phyloP scores from a whole-genome alignment of 2,888 invertebrate species.

The Drosophila sordidula region DNA sequence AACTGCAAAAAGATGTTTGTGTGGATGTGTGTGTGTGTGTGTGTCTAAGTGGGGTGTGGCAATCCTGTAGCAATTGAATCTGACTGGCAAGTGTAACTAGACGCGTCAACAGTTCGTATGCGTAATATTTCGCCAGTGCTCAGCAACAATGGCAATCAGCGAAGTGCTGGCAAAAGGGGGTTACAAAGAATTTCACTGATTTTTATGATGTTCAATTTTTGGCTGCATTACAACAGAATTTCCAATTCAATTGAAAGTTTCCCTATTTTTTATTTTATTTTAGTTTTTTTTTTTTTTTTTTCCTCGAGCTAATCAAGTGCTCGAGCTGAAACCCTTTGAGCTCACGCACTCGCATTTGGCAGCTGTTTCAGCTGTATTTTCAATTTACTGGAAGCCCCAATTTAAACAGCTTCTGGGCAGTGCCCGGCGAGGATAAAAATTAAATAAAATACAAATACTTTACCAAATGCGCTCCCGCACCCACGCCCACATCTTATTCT shows the following conservation, averaged over 20 bases:
- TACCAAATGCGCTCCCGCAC: conserved; percentile 22
- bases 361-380: conserved; percentile 56
- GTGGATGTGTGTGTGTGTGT: conserved; percentile 3
- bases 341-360: conserved; percentile 24
- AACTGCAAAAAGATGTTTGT: conserved; percentile 9
- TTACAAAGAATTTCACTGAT: conserved; percentile 39
- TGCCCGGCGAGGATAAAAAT: conserved; percentile 32
- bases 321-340: conserved; percentile 11
- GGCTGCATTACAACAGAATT: conserved; percentile 43
- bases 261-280: conserved; percentile 17
- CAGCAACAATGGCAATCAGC: conserved; percentile 58
- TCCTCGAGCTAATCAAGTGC: conserved; percentile 49
- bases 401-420: conserved; percentile 38
- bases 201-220: conserved; percentile 53
- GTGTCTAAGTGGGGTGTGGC: conserved; percentile 12
- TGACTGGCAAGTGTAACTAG: conserved; percentile 42
- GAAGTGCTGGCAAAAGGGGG: conserved; percentile 5
- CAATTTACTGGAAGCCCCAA: conserved; percentile 55
- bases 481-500: conserved; percentile 36
- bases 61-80: conserved; percentile 38
- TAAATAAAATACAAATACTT: conserved; percentile 53
- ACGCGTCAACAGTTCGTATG: conserved; percentile 49
- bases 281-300: not conserved
- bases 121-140: conserved; percentile 51
- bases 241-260: conserved; percentile 59